phyloP scores from a whole-genome alignment of 2,113 vertebrate genomes.

The Halichoeres trimaculatus region DNA sequence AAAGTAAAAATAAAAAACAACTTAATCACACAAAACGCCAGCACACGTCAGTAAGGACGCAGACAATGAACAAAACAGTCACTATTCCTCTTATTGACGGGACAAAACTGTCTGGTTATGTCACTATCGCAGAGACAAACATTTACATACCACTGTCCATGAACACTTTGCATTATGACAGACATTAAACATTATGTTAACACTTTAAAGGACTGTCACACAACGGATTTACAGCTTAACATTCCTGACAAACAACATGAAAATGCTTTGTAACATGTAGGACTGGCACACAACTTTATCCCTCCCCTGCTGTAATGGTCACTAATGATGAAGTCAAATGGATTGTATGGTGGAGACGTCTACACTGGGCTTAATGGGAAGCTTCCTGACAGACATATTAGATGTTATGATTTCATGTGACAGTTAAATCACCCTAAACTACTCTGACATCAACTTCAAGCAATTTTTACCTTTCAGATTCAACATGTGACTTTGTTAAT shows the following conservation, averaged over 20 bases:
- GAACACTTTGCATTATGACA: constrained; percentile 39
- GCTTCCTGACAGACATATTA: constrained; percentile 31
- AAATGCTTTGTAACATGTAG: constrained; percentile 56
- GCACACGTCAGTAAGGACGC: constrained; percentile 53
- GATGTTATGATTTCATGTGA: constrained; percentile 47
- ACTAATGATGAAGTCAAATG: constrained; percentile 48
- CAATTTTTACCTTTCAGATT: constrained; percentile 15
- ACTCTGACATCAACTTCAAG: constrained; percentile 13
- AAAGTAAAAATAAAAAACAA: background rate
- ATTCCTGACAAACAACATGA: constrained; percentile 69
- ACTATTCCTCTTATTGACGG: constrained; percentile 59
- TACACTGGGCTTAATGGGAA: constrained; percentile 37
- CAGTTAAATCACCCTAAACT: constrained; percentile 29
- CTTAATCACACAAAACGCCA: constrained; percentile 23
- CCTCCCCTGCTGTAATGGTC: constrained; percentile 63
- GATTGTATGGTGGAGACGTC: constrained; percentile 39
- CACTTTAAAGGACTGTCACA: constrained; percentile 56
- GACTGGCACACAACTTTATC: constrained; percentile 78
- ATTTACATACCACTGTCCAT: constrained; percentile 50
- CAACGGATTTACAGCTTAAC: constrained; percentile 60
- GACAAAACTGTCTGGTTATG: constrained; percentile 56
- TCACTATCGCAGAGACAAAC: constrained; percentile 60
- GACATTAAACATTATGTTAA: constrained; percentile 44
- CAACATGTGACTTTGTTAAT: constrained; percentile 27
- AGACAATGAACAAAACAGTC: constrained; percentile 73